Evolutionary conservation across 2,888 invertebrate species (phyloP).

Genomic region (Alsophila aescularia): DNA sequence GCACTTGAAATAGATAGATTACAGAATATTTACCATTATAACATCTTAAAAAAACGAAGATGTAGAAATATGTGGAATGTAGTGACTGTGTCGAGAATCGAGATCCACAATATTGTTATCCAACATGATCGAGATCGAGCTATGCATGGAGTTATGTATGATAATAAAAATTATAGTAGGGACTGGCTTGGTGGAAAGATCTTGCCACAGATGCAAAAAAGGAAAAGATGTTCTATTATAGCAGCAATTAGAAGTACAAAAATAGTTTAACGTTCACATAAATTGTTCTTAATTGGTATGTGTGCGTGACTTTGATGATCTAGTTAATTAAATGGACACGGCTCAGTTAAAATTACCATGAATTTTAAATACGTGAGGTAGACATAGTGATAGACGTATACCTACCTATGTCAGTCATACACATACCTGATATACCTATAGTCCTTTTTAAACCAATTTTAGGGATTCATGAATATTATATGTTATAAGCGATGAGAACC

Average conservation of each 20-base stretch:
- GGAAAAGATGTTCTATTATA: no score
- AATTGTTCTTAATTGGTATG: slow-evolving; percentile 74
- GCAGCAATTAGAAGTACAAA: slow-evolving; percentile 24
- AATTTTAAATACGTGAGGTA: slow-evolving; percentile 15
- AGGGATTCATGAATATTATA: not conserved
- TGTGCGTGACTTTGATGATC: slow-evolving; percentile 57
- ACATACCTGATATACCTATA: not conserved
- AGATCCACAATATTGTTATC: no score
- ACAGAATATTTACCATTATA: no score
- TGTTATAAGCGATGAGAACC: not conserved
- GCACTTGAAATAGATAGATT: no score
- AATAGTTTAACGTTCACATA: slow-evolving; percentile 52
- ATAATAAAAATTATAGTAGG: no score
- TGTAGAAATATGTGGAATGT: no score
- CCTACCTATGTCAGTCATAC: not conserved
- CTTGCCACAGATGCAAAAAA: not conserved
- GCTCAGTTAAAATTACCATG: slow-evolving; percentile 24
- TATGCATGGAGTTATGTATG: no score
- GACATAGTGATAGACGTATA: not conserved
- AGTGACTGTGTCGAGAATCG: no score
- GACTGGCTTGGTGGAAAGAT: no score
- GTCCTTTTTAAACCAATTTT: not conserved
- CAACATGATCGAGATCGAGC: no score
- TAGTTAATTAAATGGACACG: slow-evolving; percentile 51
- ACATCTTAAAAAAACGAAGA: no score